A percentile compares a stretch with the other conserved stretches of the same genome.
phyloP scores from a whole-genome alignment of 2,888 invertebrate species.

The Sipha maydis region DNA sequence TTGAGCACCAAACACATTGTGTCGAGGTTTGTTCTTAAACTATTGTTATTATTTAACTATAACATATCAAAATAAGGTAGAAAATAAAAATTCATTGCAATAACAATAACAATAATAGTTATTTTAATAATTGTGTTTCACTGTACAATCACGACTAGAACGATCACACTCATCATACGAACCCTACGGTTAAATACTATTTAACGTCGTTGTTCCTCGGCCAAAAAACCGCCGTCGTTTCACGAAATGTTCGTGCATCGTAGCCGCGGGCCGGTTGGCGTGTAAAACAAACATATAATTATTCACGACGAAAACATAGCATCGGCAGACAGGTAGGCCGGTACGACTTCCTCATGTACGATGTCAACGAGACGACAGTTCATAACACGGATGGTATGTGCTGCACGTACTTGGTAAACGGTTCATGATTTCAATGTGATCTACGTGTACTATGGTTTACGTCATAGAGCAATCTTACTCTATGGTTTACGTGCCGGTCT shows the following conservation, averaged over 20 bases:
- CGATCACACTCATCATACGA: conserved; percentile 21
- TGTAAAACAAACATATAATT: too few species aligned
- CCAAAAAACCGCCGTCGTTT: too few species aligned
- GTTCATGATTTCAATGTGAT: not conserved
- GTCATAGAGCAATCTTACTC: not conserved
- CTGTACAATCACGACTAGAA: conserved; percentile 29
- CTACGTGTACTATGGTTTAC: not conserved
- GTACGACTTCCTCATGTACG: not conserved
- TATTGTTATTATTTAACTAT: not conserved
- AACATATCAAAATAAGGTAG: conserved; percentile 9
- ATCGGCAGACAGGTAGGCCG: not conserved
- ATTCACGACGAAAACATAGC: too few species aligned
- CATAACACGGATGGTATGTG: not conserved
- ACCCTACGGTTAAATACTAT: too few species aligned
- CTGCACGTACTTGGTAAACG: not conserved
- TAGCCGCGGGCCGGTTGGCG: too few species aligned
- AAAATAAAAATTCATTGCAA: conserved; percentile 35
- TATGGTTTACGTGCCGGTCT: not conserved
- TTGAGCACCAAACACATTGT: conserved; percentile 66
- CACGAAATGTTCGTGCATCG: too few species aligned
- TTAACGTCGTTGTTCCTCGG: too few species aligned
- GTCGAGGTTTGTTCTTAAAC: not conserved
- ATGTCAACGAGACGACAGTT: not conserved
- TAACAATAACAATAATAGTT: not conserved
- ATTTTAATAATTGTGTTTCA: conserved; percentile 18